Percentiles rank a stretch among this genome's conserved stretches.
Conservation (phyloP, 2,113 vertebrate species). For the Chitala chitala region DNA sequence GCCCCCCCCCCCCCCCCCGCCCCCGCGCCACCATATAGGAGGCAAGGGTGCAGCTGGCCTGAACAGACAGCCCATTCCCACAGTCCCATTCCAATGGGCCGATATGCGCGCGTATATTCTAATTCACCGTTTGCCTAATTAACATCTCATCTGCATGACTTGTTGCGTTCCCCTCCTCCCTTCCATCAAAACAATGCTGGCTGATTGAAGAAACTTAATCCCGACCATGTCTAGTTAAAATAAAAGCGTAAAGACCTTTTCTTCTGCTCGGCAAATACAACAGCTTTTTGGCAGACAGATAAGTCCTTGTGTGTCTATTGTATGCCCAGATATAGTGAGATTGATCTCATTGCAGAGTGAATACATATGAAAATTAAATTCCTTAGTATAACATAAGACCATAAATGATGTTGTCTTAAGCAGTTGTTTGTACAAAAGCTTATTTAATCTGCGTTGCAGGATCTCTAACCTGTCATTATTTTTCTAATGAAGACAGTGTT, state of each 20-base stretch:
- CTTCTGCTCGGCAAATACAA: conserved; percentile 48
- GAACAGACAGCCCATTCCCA: conserved; percentile 86
- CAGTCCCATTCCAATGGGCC: conserved; percentile 84
- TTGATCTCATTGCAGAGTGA: not conserved
- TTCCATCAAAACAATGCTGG: conserved; percentile 79
- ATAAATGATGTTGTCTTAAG: not conserved
- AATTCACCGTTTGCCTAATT: conserved; percentile 88
- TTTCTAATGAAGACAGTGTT: not conserved
- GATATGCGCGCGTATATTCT: conserved; percentile 86
- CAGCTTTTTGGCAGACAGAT: conserved; percentile 20
- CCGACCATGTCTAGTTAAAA: conserved; percentile 56
- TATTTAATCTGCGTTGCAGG: not conserved
- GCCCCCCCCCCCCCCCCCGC: too few species aligned
- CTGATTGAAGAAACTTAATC: conserved; percentile 82
- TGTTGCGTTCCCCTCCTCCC: conserved; percentile 66
- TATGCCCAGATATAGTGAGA: not conserved
- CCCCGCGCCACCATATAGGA: too few species aligned
- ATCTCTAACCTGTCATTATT: not conserved
- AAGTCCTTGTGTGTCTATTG: not conserved
- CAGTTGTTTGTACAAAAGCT: not conserved
- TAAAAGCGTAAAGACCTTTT: conserved; percentile 53
- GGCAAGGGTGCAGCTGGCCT: conserved; percentile 77
- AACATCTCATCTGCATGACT: conserved; percentile 99
- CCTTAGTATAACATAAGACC: not conserved
- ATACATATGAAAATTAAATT: not conserved